A percentile compares a stretch with the other conserved stretches of the same genome.
phyloP scores from a whole-genome alignment of 2,888 invertebrate genomes.

The Leptinotarsa juncta region DNA sequence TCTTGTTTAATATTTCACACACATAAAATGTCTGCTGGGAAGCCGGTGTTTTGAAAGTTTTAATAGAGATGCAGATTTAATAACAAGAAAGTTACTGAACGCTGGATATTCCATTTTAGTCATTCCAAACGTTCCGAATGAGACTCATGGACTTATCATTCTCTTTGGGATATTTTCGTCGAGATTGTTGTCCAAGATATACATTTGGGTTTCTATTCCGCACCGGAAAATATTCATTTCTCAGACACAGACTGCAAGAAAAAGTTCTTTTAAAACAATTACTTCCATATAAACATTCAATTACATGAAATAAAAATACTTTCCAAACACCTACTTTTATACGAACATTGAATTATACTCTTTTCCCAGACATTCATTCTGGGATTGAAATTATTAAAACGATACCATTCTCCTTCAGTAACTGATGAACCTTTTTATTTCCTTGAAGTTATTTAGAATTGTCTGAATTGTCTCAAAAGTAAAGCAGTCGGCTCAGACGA shows the following conservation, averaged over 20 bases:
- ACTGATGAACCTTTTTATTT: no score
- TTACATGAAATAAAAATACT: no score
- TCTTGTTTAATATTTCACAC: slow-evolving; percentile 45
- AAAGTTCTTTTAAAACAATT: background rate
- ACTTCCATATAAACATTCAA: no score
- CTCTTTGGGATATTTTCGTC: slow-evolving; percentile 2
- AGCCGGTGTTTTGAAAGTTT: slow-evolving; percentile 41
- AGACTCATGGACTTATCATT: background rate
- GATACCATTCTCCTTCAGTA: no score
- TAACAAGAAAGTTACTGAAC: slow-evolving; percentile 37
- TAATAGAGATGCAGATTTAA: slow-evolving; percentile 46
- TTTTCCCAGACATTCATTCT: no score
- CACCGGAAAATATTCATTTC: background rate
- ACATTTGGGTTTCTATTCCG: background rate
- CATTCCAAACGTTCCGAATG: slow-evolving; percentile 19
- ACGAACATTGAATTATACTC: no score
- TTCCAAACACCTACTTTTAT: no score
- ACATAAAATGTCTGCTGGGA: slow-evolving; percentile 42
- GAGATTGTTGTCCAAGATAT: background rate
- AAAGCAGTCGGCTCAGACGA: no score
- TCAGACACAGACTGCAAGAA: background rate
- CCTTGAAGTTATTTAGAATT: no score
- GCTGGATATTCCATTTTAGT: slow-evolving; percentile 20
- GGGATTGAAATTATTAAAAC: no score
- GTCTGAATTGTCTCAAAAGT: no score